Percentiles rank a stretch among this genome's conserved stretches.
These are phyloP conservation scores for Serinus canaria DNA, from an alignment of 2,113 vertebrate species.

Conservation along the genomic window DNA sequence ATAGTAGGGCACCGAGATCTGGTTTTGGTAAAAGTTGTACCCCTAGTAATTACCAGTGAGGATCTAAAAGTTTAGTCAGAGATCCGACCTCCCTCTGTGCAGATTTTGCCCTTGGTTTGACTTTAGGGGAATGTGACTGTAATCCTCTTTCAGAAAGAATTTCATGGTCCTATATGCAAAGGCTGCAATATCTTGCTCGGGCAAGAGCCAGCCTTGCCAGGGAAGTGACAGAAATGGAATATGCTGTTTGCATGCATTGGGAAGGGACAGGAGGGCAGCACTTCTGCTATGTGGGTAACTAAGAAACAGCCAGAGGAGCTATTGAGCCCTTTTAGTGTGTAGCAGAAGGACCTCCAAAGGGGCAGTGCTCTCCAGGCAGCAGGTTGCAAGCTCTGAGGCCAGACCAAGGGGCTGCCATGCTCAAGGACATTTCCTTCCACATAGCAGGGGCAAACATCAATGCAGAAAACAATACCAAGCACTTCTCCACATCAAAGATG, in stretches of 20 bases:
- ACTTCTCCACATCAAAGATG: slow-evolving; percentile 61
- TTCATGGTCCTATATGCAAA: background rate
- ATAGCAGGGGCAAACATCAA: slow-evolving; percentile 41
- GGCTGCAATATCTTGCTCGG: background rate
- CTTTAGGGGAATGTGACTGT: background rate
- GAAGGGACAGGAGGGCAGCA: background rate
- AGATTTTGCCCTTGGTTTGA: background rate
- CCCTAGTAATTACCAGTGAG: background rate
- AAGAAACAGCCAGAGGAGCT: background rate
- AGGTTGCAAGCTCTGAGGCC: background rate
- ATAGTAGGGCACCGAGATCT: background rate
- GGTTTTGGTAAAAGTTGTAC: background rate
- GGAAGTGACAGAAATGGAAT: background rate
- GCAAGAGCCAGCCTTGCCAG: background rate
- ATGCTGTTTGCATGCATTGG: background rate
- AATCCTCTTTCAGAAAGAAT: background rate
- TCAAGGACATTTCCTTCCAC: background rate
- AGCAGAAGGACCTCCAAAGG: background rate
- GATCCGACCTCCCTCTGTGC: background rate
- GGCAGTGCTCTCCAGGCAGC: background rate
- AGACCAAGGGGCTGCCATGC: fast-evolving
- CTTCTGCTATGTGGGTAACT: background rate
- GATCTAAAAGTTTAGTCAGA: background rate
- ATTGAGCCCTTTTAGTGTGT: background rate
- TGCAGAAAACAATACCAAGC: slow-evolving; percentile 61